Evolutionary conservation across 2,888 invertebrate genomes (phyloP), one percentile per base, ranked within the genome.

Genomic region (Apeira syringaria): DNA sequence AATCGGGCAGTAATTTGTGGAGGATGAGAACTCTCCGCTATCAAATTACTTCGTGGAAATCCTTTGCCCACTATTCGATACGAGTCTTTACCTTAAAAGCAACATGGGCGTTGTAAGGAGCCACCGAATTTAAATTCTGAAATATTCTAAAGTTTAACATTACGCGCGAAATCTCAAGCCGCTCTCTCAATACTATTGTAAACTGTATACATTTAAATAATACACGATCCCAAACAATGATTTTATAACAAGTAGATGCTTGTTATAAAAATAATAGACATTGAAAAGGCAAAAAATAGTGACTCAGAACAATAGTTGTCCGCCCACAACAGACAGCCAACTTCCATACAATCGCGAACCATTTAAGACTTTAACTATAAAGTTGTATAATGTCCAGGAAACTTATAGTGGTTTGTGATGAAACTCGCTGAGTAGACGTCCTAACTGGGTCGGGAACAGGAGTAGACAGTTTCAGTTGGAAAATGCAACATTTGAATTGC

Each of bases 291-390:
- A 48, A 45, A 40, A 46, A 51, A 47, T 5, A 10, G 26, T 42
- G 42, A 44, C 52, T 31, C 43, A 53, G 45, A n/a, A 65, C 62
- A 65, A 65, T 59, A 52, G 38, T 24, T 33, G 37, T 43, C 47
- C 56, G 47, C 61, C 64, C 51, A 61, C 62, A 43, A 39, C 36
- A 37, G 34, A 37, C 41, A 36, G 24, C 28, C 46, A 39, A 35
- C 42, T 26, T 22, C 12, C 17, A 37, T 7, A 7, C 35, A 39
- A 52, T 37, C 49, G 42, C 34, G 39, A 27, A 28, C 38, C 47
- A 50, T 54, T 60, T 46, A 18, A 47, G 55, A 55, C 47, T 51
- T 44, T 36, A 6, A 22, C 52, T 30, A 9, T 39, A 36, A 38
- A 43, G 39, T 50, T 62, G 42, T 35, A 53, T 55, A 56, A 46